Percentiles rank a stretch among this genome's conserved stretches.
Conservation (phyloP, 2,113 vertebrate genomes). For the Gorilla gorilla region DNA sequence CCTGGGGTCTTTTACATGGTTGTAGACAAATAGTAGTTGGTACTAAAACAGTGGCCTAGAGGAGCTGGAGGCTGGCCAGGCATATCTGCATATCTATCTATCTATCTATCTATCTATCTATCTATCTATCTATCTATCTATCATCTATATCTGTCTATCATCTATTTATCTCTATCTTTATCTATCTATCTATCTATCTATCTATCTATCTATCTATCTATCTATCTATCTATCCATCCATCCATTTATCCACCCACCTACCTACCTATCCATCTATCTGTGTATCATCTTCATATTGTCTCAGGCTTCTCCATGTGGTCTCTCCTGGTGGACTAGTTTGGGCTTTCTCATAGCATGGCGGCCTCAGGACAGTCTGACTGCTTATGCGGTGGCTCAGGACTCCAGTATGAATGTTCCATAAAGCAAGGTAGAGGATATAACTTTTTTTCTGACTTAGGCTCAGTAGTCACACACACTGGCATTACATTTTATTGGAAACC, state of each 20-base stretch:
- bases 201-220: not conserved
- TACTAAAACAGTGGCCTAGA: not conserved
- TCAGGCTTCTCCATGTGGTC: not conserved
- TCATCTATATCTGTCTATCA: not conserved
- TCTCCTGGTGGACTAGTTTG: not conserved
- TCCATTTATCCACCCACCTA: not conserved
- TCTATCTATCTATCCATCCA: rapidly evolving
- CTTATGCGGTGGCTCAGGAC: not conserved
- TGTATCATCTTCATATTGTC: not conserved
- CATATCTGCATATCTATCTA: not conserved
- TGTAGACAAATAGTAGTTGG: not conserved
- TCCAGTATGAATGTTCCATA: not conserved
- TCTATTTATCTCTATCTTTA: not conserved
- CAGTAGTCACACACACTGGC: not conserved
- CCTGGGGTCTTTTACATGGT: not conserved
- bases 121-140: not conserved
- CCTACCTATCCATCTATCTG: not conserved
- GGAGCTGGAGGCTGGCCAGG: not conserved
- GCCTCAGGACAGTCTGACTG: not conserved
- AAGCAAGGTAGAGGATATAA: not conserved
- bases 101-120: not conserved
- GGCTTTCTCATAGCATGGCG: not conserved
- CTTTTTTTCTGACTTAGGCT: not conserved
- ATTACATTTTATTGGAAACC: not conserved
- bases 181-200: too few species aligned